Evolutionary conservation across 1,140 invertebrate species (phyloP), one percentile per base, ranked within the genome.

Genomic region (Drosophila bocki): DNA sequence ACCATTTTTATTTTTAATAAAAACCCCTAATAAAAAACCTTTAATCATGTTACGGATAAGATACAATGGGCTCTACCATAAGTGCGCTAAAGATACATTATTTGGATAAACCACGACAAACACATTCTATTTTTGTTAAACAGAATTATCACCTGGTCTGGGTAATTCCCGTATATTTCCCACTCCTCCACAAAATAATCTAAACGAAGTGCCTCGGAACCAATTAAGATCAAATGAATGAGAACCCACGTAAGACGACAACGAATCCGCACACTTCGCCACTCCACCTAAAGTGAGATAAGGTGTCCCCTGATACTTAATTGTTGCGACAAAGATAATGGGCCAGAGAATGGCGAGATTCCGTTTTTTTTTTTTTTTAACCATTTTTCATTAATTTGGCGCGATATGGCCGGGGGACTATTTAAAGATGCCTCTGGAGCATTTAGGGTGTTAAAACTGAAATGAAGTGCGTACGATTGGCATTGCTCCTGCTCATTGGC

Each of bases 301-400:
- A 72, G 54, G 15, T 39, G 19, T 5, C 35, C 17, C 1, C 42
- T 53, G 50, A 47, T 56, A 68, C 53, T 11, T 22, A 26, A 54
- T 68, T 67, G 67, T 54, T 45, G n/a, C 22, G 11, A 53, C 37
- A 22, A 26, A 70, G 67, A 70, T 70, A 70, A 54, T 22, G 48
- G 29, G 17, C 13, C 13, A 6, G 45, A 3, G 15, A 54, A 67
- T 70, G 67, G 61, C 48, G 22, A 72, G 37, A 60, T 72, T 72
- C 29, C 2, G 32, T 50, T 53, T 67, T 57, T 61, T 37, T 57
- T 61, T 37, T 29, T 48, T 39, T 22, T 51, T 35, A 69, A 71
- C 48, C 45, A 60, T 82, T 79, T 87, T 85, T 79, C 62, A 85
- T 78, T 85, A 86, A 71, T 76, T 78, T 51, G 3, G 44, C 53